Evolutionary conservation across 1,140 invertebrate genomes (phyloP), one percentile per base, ranked within the genome.

Genomic region (Bombus haemorrhoidalis): DNA sequence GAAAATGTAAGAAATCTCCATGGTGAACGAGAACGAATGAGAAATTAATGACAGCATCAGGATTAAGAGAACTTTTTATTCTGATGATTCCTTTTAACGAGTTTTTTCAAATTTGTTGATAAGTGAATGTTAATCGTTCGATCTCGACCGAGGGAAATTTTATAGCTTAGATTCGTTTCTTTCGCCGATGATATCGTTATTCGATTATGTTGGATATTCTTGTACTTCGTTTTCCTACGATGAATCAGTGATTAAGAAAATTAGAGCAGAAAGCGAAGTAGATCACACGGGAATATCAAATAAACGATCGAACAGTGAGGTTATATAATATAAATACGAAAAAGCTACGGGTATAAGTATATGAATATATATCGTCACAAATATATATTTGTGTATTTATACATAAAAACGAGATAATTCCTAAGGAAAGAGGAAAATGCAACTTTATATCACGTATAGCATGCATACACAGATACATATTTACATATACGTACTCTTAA

Each of bases 301-400:
- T 15, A 32, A 74, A 41, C 18, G 59, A 32, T 59, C n/a, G 22
- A 85, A 64, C 34, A 22, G 59, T 37, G 66, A 68, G 43, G 85
- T 76, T 89, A 87, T 91, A 89, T 66, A n/a, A 71, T 86, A 83
- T 72, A 83, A 25, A 86, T 62, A 72, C 57, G 47, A 53, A 72
- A 64, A 68, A 68, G 37, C 37, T 71, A 78, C 34, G 32, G 9
- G 53, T 68, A 83, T 82, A 83, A 59, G 78, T 74, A 83, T 83
- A 84, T 75, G 37, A 73, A 80, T 84, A 69, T 79, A 62, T 85
- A 62, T 62, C 59, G 59, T 10, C 72, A 18, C 39, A 43, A 39
- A 43, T 83, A 66, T 73, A 78, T 83, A 82, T 76, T 43, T 74
- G 59, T 47, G 34, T 69, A 34, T 74, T 62, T 78, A 47, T 69